Base-by-base conservation (phyloP, 1,140 invertebrate genomes). In the Ditylenchus dipsaci region DNA sequence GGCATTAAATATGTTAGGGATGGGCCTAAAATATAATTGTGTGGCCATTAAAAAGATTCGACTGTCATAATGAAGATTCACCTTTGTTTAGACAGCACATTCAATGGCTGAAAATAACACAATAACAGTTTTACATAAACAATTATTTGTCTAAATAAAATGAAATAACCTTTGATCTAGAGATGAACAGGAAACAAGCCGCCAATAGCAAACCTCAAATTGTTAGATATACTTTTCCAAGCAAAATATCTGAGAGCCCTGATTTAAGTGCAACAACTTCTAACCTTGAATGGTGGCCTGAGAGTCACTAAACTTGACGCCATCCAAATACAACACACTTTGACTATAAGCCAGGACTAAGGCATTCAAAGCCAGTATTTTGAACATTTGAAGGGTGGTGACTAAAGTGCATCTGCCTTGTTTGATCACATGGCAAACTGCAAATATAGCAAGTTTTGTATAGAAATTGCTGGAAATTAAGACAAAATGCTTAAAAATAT, bases 341-440 rank as follows among this genome's bases (percentile, higher is more conserved):
- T 98, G 95, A 83, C 93, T 93, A 86, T 99, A 99, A 0, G 96
- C 96, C 47, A 96, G 86, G 66, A 98, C 92, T 0, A 99, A 87
- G 0, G 96, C 95, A 85, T 99, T 98, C n/a, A 99, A 84, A 0
- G 96, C 96, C 43, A 99, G 85, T 75, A 99, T 99, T 87, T 99
- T 99, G 84, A 99, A 99, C 96, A 99, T 99, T 85, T 99, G 96
- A 47, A 99, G 85, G 0, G 96, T 99, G 0, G 95, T 98, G 0
- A 99, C 95, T 45, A 99, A 85, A 0, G 96, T 99, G 84, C 96
- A 99, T 42, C 96, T 88, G 5, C 96, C 96, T 87, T 99, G 95
- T 82, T 98, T 97, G 72, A 99, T 97, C 26, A 99, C 91, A 84
- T 97, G 92, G 80, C 93, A 97, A 80, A 98, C 93, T 96, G 85